phyloP scores from a whole-genome alignment of 2,797 vertebrate species.

The Phrynocephalus vlangalii region DNA sequence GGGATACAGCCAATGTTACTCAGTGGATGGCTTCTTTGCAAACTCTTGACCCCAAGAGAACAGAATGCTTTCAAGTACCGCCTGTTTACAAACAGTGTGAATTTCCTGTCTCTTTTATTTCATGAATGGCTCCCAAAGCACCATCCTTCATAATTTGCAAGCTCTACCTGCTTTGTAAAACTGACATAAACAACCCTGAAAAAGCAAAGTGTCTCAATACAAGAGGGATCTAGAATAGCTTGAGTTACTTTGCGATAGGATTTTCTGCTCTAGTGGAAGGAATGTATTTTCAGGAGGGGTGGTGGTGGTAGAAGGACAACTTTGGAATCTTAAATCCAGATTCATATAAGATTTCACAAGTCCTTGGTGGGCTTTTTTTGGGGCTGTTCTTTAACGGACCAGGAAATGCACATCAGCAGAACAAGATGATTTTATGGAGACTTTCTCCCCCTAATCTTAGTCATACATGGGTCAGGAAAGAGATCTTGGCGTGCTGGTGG shows the following conservation, averaged over 20 bases:
- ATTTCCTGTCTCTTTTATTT: slow-evolving; percentile 45
- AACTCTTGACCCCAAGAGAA: slow-evolving; percentile 37
- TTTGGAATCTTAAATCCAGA: neutral
- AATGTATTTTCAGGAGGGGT: too few relatives aligned
- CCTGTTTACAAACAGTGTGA: neutral
- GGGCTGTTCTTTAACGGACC: too few relatives aligned
- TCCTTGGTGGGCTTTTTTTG: too few relatives aligned
- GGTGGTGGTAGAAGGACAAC: neutral
- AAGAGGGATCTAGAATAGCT: neutral
- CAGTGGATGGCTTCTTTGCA: neutral
- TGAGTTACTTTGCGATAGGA: neutral
- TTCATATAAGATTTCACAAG: neutral
- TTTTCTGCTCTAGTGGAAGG: neutral
- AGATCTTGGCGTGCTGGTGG: too few relatives aligned
- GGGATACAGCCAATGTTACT: neutral
- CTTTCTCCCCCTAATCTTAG: too few relatives aligned
- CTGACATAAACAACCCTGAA: neutral
- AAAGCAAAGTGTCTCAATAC: neutral
- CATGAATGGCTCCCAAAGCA: slow-evolving; percentile 54
- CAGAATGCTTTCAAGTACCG: slow-evolving; percentile 8
- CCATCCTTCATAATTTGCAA: slow-evolving; percentile 34
- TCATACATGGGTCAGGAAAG: too few relatives aligned
- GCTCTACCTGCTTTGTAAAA: slow-evolving; percentile 47
- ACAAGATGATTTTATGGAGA: too few relatives aligned
- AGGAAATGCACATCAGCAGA: too few relatives aligned